These are phyloP conservation scores for Cremastobaeus sp. DNA, from an alignment of 2,888 invertebrate genomes.

Conservation along the genomic window DNA sequence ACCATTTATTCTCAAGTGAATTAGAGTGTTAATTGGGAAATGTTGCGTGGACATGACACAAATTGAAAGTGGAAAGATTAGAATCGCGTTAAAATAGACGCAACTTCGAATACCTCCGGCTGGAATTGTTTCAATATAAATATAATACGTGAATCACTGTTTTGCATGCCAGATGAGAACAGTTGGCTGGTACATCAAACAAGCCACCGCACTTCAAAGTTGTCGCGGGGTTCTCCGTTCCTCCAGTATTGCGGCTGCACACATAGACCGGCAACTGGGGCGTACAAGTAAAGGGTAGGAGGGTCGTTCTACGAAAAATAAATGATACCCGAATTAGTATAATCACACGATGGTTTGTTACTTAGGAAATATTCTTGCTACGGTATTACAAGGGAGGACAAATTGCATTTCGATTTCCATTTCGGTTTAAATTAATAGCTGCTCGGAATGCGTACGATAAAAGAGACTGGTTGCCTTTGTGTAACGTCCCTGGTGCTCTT, in stretches of 20 bases:
- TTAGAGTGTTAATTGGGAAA: too few species aligned
- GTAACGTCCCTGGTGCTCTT: too few species aligned
- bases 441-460: conserved; percentile 30
- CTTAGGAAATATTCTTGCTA: conserved; percentile 71
- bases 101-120: conserved; percentile 5
- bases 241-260: conserved; percentile 43
- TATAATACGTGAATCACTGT: conserved; percentile 75
- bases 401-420: conserved; percentile 77
- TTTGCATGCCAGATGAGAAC: conserved; percentile 75
- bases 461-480: conserved; percentile 19
- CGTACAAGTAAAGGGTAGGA: conserved; percentile 62
- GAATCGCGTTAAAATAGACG: conserved; percentile 4
- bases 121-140: conserved; percentile 32
- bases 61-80: too few species aligned
- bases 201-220: conserved; percentile 77
- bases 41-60: too few species aligned
- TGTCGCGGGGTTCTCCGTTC: conserved; percentile 60
- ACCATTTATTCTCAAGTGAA: too few species aligned
- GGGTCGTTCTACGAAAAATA: conserved; percentile 74
- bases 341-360: conserved; percentile 77
- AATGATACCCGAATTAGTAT: conserved; percentile 78
- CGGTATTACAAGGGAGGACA: conserved; percentile 72
- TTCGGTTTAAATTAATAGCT: conserved; percentile 70
- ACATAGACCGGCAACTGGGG: too few species aligned
- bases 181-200: conserved; percentile 78